phyloP scores from a whole-genome alignment of 2,797 vertebrate species.

The Coendou prehensilis region DNA sequence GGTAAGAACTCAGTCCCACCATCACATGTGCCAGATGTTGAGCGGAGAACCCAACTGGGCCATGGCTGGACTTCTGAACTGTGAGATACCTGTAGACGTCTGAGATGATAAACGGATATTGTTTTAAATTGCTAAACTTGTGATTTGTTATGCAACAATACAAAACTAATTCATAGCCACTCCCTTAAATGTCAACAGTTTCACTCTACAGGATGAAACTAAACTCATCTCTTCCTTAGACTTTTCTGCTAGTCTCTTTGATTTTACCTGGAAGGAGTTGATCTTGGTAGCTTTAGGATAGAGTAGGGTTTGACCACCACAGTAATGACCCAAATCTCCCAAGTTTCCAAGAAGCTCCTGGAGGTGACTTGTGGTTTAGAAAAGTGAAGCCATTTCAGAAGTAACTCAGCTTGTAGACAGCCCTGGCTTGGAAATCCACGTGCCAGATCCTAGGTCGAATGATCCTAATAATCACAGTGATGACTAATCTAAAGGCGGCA shows the following conservation, averaged over 20 bases:
- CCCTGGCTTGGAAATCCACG: not conserved
- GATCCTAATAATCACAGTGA: not conserved
- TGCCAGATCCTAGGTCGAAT: not conserved
- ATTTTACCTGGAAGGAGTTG: not conserved
- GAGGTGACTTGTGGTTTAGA: not conserved
- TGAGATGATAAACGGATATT: not conserved
- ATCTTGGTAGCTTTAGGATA: not conserved
- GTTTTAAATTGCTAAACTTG: not conserved
- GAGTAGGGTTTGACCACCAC: not conserved
- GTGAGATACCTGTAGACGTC: not conserved
- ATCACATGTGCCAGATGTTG: not conserved
- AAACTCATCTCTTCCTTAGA: not conserved
- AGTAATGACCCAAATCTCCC: not conserved
- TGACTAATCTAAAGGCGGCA: not conserved
- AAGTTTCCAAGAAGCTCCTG: not conserved
- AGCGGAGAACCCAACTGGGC: not conserved
- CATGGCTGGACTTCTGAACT: not conserved
- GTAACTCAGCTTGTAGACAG: not conserved
- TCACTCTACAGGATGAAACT: not conserved
- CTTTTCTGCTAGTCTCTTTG: not conserved
- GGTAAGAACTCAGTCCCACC: not conserved
- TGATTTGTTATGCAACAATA: not conserved
- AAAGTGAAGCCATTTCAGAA: not conserved
- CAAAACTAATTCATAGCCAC: not conserved
- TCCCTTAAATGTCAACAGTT: not conserved